Percentiles rank a stretch among this genome's conserved stretches.
These are phyloP conservation scores for Hemithea aestivaria DNA, from an alignment of 2,888 invertebrate genomes.

Conservation along the genomic window DNA sequence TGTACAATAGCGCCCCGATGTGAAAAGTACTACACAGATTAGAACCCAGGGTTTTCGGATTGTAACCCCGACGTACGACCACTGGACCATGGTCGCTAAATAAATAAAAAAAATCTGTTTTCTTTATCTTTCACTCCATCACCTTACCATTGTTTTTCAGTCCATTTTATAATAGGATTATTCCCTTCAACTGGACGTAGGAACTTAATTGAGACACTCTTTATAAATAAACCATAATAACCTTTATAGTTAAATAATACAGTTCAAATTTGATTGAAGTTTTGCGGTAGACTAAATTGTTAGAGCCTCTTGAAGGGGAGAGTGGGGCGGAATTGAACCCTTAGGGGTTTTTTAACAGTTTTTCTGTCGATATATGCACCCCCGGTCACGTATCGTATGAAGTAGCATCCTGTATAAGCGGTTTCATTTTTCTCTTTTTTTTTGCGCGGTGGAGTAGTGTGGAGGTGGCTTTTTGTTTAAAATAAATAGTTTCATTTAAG, in stretches of 20 bases:
- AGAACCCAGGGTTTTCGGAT: too few species aligned
- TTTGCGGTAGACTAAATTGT: slow-evolving; percentile 18
- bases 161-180: slow-evolving; percentile 52
- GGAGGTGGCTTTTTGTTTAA: slow-evolving; percentile 27
- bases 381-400: slow-evolving; percentile 74
- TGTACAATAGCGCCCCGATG: too few species aligned
- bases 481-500: too few species aligned
- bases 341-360: slow-evolving; percentile 72
- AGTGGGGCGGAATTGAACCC: slow-evolving; percentile 31
- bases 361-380: slow-evolving; percentile 69
- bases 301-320: slow-evolving; percentile 18
- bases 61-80: too few species aligned
- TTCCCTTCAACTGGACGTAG: slow-evolving; percentile 48
- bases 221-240: too few species aligned
- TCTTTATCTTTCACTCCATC: neutral
- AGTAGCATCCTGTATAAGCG: slow-evolving; percentile 72
- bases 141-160: slow-evolving; percentile 11
- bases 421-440: slow-evolving; percentile 66
- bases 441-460: slow-evolving; percentile 27
- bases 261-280: slow-evolving; percentile 11
- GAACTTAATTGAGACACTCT: slow-evolving; percentile 54
- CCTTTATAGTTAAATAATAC: too few species aligned
- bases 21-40: too few species aligned
- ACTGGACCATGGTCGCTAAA: too few species aligned
- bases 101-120: too few species aligned